These are phyloP conservation scores for Mus spicilegus DNA, from an alignment of 2,113 vertebrate genomes.

Conservation along the genomic window DNA sequence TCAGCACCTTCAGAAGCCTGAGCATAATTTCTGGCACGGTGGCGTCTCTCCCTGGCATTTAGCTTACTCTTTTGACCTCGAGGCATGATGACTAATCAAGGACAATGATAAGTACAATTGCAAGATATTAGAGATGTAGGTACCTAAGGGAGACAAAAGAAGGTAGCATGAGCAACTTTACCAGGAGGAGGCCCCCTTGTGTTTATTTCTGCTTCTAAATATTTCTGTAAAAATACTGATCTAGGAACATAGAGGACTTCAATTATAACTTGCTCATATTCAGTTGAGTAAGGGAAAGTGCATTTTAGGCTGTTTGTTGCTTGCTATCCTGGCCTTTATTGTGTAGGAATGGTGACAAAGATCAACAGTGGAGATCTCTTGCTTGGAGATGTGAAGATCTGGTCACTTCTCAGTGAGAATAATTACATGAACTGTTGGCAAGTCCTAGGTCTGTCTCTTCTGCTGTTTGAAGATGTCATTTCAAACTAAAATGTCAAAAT, in stretches of 20 bases:
- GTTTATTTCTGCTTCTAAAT: neutral
- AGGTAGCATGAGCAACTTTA: neutral
- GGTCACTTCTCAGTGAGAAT: neutral
- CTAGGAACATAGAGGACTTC: neutral
- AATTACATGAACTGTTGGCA: neutral
- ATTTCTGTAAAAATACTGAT: neutral
- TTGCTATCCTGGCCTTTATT: neutral
- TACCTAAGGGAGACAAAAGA: neutral
- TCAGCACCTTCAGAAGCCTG: accelerated
- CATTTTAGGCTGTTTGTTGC: neutral
- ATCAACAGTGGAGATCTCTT: neutral
- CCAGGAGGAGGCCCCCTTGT: neutral
- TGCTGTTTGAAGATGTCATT: neutral
- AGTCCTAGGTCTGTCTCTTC: neutral
- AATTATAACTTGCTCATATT: neutral
- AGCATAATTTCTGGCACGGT: accelerated
- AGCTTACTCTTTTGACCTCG: neutral
- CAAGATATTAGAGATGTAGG: neutral
- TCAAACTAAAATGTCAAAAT: neutral
- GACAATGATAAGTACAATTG: neutral
- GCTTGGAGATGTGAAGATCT: neutral
- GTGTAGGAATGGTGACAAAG: no score
- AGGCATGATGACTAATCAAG: conserved; percentile 57
- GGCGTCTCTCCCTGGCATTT: neutral
- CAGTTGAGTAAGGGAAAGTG: neutral